phyloP scores from a whole-genome alignment of 37 sponge, comb jelly and placozoan species.

The Crambe crambe region DNA sequence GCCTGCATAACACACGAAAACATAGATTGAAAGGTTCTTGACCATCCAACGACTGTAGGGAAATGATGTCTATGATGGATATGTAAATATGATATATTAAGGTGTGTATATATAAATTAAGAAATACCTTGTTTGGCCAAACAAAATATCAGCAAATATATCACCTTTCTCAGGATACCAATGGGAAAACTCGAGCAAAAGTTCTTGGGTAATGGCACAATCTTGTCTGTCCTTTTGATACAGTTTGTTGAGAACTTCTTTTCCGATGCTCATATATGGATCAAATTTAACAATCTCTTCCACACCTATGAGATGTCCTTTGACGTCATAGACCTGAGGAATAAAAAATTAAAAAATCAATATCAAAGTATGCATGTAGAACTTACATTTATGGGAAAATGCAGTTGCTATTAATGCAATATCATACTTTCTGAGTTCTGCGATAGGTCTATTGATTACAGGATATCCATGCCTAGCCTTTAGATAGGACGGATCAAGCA shows the following conservation, averaged over 20 bases:
- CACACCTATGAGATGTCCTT: neutral
- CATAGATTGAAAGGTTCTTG: no score
- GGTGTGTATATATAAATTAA: no score
- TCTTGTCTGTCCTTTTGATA: neutral
- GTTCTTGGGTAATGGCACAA: constrained; percentile 1
- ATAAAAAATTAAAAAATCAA: neutral
- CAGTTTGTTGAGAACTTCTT: neutral
- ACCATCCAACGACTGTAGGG: no score
- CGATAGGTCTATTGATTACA: neutral
- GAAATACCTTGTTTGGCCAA: neutral
- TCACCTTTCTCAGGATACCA: neutral
- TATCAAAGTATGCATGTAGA: neutral
- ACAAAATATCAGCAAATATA: neutral
- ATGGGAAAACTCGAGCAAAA: constrained; percentile 4
- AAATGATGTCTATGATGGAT: no score
- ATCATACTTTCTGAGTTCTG: constrained; percentile 9
- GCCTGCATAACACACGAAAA: no score
- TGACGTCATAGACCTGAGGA: neutral
- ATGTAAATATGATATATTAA: no score
- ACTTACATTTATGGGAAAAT: neutral
- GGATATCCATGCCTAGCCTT: constrained; percentile 25
- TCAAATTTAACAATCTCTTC: constrained; percentile 24
- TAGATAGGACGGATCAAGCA: constrained; percentile 28
- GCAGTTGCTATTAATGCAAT: constrained; percentile 1
- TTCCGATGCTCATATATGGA: constrained; percentile 36